Conservation (phyloP, 2,113 vertebrate genomes). For the Paedocypris sp. region DNA sequence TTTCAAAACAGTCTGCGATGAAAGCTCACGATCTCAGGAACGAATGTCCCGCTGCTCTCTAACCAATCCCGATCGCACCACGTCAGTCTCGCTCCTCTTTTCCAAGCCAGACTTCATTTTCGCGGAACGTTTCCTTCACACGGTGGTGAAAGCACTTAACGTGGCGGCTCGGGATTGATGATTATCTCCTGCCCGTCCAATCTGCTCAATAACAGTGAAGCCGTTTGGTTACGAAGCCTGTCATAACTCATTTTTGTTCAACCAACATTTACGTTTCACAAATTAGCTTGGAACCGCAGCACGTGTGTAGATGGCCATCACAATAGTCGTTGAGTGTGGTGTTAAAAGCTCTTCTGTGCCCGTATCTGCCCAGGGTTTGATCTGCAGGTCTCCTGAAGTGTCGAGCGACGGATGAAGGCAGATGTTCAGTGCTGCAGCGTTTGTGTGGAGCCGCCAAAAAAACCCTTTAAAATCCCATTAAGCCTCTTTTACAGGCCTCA, state of each 20-base stretch:
- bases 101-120: conserved; percentile 32
- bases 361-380: too few relatives aligned
- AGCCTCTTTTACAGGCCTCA: conserved; percentile 14
- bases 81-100: conserved; percentile 28
- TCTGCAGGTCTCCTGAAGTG: too few relatives aligned
- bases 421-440: too few relatives aligned
- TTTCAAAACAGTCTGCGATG: not conserved
- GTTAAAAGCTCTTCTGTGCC: too few relatives aligned
- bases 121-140: conserved; percentile 37
- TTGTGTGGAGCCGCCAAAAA: conserved; percentile 11
- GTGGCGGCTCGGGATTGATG: conserved; percentile 19
- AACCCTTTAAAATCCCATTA: conserved; percentile 24
- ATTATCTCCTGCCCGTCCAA: too few relatives aligned
- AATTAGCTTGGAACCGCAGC: too few relatives aligned
- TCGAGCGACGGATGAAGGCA: too few relatives aligned
- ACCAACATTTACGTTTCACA: too few relatives aligned
- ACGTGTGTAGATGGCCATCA: too few relatives aligned
- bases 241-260: too few relatives aligned
- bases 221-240: too few relatives aligned
- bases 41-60: not conserved
- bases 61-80: conserved; percentile 29
- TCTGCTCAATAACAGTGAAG: not conserved
- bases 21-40: not conserved
- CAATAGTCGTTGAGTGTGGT: too few relatives aligned
- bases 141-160: conserved; percentile 23